Evolutionary conservation across 2,797 vertebrate genomes (phyloP).

Genomic region (Fistularia commersonii): DNA sequence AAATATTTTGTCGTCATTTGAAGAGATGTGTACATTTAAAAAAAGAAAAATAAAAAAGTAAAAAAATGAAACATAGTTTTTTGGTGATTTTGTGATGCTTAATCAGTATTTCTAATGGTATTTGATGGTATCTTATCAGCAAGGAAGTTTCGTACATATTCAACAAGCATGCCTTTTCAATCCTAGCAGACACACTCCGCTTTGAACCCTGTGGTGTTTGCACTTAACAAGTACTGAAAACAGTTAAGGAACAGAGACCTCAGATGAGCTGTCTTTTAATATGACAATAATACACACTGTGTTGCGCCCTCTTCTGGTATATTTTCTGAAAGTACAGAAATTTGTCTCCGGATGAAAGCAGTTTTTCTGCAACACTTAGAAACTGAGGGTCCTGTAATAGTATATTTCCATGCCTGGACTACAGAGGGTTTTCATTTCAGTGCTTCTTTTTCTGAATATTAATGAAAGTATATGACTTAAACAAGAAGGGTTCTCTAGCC

Average conservation of each 20-base stretch:
- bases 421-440: no score
- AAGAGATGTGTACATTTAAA: no score
- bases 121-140: not conserved
- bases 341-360: constrained; percentile 3
- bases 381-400: no score
- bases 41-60: no score
- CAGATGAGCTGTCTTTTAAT: constrained; percentile 2
- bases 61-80: no score
- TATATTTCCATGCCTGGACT: no score
- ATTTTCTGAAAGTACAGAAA: constrained; percentile 20
- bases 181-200: constrained; percentile 2
- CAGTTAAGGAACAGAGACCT: not conserved
- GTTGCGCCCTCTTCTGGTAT: constrained; percentile 69
- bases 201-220: constrained; percentile 5
- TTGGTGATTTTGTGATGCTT: no score
- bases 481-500: no score
- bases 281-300: constrained; percentile 16
- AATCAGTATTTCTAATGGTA: not conserved
- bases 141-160: not conserved
- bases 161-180: not conserved
- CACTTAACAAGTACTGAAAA: constrained; percentile 1
- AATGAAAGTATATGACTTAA: no score
- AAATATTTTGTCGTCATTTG: no score
- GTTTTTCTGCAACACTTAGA: not conserved
- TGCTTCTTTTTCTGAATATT: no score